A percentile compares a stretch with the other conserved stretches of the same genome.
Evolutionary conservation across 2,888 invertebrate genomes (phyloP).

Genomic region (Beris morrisii): DNA sequence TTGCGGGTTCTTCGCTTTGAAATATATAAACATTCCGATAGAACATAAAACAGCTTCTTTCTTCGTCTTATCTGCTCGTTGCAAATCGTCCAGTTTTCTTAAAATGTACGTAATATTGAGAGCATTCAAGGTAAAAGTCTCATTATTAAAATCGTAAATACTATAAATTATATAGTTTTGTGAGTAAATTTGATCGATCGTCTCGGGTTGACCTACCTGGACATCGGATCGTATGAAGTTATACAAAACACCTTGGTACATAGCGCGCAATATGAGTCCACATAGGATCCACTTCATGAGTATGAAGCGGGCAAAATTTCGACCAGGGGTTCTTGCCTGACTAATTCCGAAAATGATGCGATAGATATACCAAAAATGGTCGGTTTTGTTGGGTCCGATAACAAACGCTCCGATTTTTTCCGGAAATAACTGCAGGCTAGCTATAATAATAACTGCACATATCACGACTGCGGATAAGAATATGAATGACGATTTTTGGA

Average conservation of each 20-base stretch:
- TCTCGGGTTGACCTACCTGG: no score
- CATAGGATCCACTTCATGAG: constrained; percentile 48
- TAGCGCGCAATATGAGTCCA: constrained; percentile 47
- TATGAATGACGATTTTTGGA: constrained; percentile 43
- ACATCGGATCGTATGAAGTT: constrained; percentile 44
- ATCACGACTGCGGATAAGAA: background rate
- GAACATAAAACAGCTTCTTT: no score
- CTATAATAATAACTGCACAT: constrained; percentile 4
- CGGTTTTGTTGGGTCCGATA: constrained; percentile 36
- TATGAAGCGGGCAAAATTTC: constrained; percentile 51
- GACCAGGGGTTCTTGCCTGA: constrained; percentile 39
- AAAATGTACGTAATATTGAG: no score
- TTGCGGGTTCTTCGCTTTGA: no score
- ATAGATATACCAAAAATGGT: no score
- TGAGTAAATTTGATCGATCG: no score
- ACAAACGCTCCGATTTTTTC: constrained; percentile 32
- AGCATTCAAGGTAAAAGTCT: no score
- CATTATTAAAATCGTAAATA: no score
- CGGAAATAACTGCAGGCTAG: background rate
- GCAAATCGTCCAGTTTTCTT: no score
- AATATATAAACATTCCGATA: no score
- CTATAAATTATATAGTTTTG: no score
- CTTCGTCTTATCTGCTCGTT: no score
- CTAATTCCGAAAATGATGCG: constrained; percentile 38
- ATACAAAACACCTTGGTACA: constrained; percentile 42